phyloP scores from a whole-genome alignment of 2,113 vertebrate genomes.

The Stercorarius parasiticus region DNA sequence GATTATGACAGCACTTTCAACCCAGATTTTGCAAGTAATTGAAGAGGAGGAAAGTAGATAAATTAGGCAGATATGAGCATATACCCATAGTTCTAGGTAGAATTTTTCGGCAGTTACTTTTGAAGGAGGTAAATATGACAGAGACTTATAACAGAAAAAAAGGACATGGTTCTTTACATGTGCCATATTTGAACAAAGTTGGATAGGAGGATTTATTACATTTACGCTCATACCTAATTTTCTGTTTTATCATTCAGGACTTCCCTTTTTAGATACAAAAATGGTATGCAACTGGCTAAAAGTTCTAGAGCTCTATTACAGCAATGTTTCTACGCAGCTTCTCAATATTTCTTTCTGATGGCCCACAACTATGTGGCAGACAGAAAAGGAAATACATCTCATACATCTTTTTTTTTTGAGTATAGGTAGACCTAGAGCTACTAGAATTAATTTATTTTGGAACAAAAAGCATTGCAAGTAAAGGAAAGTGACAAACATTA shows the following conservation, averaged over 20 bases:
- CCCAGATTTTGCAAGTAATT: neutral
- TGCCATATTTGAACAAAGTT: neutral
- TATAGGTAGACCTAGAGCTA: neutral
- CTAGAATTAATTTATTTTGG: neutral
- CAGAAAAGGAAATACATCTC: neutral
- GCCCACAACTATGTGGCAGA: neutral
- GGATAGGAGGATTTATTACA: neutral
- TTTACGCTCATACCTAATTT: neutral
- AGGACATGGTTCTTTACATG: neutral
- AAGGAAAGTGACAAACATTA: neutral
- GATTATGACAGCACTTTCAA: constrained; percentile 21
- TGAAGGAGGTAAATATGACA: neutral
- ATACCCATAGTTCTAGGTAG: neutral
- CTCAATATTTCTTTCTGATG: neutral
- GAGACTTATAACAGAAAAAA: neutral
- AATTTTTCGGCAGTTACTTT: neutral
- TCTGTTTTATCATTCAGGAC: neutral
- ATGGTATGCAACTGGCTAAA: neutral
- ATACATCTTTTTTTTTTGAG: neutral
- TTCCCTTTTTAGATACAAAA: neutral
- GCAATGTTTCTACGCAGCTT: neutral
- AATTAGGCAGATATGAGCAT: neutral
- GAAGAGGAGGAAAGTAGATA: neutral
- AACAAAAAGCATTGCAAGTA: neutral
- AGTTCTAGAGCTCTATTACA: neutral